Base-by-base conservation (phyloP, 2,113 vertebrate genomes). In the Danionella cerebrum region DNA sequence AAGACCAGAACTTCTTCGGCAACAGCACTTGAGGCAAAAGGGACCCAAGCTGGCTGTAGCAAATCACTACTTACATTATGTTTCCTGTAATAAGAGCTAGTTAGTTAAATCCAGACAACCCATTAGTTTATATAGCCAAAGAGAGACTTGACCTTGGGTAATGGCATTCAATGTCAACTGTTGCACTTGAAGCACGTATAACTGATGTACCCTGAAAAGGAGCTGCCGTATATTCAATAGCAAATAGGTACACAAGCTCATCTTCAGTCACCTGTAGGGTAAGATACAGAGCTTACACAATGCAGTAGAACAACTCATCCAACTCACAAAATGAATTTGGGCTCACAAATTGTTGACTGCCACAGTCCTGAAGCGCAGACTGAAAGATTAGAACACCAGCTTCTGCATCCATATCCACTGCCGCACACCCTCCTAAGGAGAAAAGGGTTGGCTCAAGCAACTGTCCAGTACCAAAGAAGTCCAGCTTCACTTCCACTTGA, bases 41-140 rank as follows among this genome's bases (percentile, higher is more conserved):
- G 64, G 1, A 65, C 16, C 69, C 71, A 74, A 27, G 22, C 16
- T 7, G 52, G 72, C 31, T 22, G 1, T 25, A 69, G 31, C 7
- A 14, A 27, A 55, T 5, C 42, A 50, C 68, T 69, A 45, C 75
- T 65, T 44, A 71, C 75, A 57, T 70, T 57, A 5, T 63, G 62
- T 21, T 24, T 51, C 55, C 75, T 70, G 22, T 25, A 64, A 19
- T n/a, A 33, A 31, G 9, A 33, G 9, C 9, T 1, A 22, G 29
- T 18, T 4, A 44, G 12, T 9, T 9, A 12, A 5, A 7, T 57
- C 6, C 11, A 24, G 13, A 3, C 22, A 3, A 7, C 39, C 0
- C 22, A 22, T 8, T 31, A 13, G 13, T n/a, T n/a, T n/a, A n/a
- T n/a, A n/a, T n/a, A n/a, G n/a, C n/a, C n/a, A n/a, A n/a, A n/a